Conservation (phyloP, 2,113 vertebrate genomes). For the Pelobates fuscus region DNA sequence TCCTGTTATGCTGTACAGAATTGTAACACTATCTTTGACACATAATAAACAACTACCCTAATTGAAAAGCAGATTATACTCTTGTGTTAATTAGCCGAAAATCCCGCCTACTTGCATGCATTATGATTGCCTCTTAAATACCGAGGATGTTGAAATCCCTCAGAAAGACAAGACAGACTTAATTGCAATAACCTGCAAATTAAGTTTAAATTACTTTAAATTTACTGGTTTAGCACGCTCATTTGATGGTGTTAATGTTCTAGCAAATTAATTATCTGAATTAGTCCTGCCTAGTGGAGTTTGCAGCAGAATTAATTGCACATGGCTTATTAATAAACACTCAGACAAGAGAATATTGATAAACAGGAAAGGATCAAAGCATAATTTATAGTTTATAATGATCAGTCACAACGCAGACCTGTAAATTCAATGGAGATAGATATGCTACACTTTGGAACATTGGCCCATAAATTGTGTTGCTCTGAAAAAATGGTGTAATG, state of each 20-base stretch:
- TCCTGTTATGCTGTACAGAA: constrained; percentile 78
- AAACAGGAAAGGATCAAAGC: constrained; percentile 70
- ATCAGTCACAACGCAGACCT: neutral
- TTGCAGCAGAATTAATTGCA: constrained; percentile 83
- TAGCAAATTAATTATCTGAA: constrained; percentile 99
- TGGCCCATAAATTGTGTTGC: neutral
- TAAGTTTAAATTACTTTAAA: constrained; percentile 94
- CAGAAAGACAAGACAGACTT: constrained; percentile 89
- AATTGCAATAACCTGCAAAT: constrained; percentile 97
- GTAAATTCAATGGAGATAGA: neutral
- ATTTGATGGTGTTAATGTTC: constrained; percentile 97
- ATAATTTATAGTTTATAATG: constrained; percentile 41
- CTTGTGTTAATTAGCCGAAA: constrained; percentile 83
- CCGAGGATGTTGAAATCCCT: constrained; percentile 85
- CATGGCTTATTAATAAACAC: constrained; percentile 90
- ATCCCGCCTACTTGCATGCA: constrained; percentile 84
- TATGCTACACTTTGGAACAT: neutral
- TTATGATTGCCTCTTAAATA: constrained; percentile 89
- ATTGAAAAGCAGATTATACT: constrained; percentile 92
- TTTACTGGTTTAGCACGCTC: constrained; percentile 92
- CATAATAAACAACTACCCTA: constrained; percentile 81
- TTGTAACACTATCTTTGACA: constrained; percentile 79
- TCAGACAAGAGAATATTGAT: constrained; percentile 90
- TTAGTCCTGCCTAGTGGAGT: constrained; percentile 95
- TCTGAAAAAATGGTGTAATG: neutral